phyloP scores from a whole-genome alignment of 1,140 invertebrate species.

The Drosophila dunni region DNA sequence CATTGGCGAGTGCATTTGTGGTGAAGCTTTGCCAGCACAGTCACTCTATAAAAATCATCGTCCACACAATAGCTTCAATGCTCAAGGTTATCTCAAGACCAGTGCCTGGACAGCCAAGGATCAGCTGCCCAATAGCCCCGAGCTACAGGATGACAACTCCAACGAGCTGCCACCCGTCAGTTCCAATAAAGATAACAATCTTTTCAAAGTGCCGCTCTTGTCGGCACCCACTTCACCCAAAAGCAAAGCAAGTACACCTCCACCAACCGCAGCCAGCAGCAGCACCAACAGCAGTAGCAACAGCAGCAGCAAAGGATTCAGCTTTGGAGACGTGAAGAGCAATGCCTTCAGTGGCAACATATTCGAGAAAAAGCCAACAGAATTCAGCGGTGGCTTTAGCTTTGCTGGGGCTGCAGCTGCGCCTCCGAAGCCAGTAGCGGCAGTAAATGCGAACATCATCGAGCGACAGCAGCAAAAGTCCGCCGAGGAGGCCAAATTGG shows the following conservation, averaged over 20 bases:
- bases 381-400: not conserved
- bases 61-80: constrained; percentile 89
- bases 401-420: not conserved
- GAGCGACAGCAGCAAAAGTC: constrained; percentile 19
- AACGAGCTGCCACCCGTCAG: not conserved
- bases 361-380: constrained; percentile 3
- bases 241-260: constrained; percentile 27
- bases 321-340: not conserved
- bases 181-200: constrained; percentile 40
- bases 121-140: constrained; percentile 55
- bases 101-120: constrained; percentile 72
- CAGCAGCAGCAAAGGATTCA: constrained; percentile 1
- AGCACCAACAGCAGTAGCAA: not conserved
- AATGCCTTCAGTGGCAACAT: constrained; percentile 19
- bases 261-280: not conserved
- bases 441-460: too few relatives aligned
- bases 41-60: constrained; percentile 85
- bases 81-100: constrained; percentile 85
- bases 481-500: constrained; percentile 48
- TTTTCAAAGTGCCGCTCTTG: constrained; percentile 63
- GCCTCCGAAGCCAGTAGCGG: too few relatives aligned
- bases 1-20: constrained; percentile 89
- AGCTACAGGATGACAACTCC: not conserved
- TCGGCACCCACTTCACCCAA: constrained; percentile 49
- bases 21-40: constrained; percentile 85